Evolutionary conservation across 2,113 vertebrate genomes (phyloP).

Genomic region (Melanocharis versteri): DNA sequence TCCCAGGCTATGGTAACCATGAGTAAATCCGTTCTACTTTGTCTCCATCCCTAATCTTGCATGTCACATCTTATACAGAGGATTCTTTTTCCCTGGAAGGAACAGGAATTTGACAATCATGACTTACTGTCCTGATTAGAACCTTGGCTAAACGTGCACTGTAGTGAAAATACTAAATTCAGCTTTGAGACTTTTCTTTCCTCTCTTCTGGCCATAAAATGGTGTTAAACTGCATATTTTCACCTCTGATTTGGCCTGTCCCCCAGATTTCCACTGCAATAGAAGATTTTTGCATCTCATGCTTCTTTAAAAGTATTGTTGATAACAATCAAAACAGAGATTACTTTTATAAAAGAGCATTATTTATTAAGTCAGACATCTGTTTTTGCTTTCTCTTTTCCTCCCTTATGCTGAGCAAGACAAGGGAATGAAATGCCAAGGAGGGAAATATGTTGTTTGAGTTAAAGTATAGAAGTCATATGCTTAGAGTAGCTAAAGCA

Average conservation of each 20-base stretch:
- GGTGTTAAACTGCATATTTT: neutral
- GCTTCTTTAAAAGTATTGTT: neutral
- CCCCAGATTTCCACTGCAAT: neutral
- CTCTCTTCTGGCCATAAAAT: neutral
- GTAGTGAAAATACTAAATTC: neutral
- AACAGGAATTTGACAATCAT: neutral
- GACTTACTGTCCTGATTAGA: neutral
- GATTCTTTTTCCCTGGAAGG: neutral
- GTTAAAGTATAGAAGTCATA: neutral
- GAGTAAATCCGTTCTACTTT: neutral
- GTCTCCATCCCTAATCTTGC: neutral
- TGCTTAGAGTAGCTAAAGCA: neutral
- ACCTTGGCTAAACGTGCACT: neutral
- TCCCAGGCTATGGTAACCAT: neutral
- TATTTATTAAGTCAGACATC: neutral
- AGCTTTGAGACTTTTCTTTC: neutral
- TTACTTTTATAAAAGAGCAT: neutral
- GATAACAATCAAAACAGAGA: neutral
- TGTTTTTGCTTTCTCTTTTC: neutral
- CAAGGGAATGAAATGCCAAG: neutral
- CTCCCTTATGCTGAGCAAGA: neutral
- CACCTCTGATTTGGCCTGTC: neutral
- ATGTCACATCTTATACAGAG: neutral
- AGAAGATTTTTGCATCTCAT: neutral
- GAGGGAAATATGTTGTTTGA: neutral